A percentile compares a stretch with the other conserved stretches of the same genome.
Evolutionary conservation across 2,113 vertebrate species (phyloP).

Genomic region (Campylomormyrus numenius): DNA sequence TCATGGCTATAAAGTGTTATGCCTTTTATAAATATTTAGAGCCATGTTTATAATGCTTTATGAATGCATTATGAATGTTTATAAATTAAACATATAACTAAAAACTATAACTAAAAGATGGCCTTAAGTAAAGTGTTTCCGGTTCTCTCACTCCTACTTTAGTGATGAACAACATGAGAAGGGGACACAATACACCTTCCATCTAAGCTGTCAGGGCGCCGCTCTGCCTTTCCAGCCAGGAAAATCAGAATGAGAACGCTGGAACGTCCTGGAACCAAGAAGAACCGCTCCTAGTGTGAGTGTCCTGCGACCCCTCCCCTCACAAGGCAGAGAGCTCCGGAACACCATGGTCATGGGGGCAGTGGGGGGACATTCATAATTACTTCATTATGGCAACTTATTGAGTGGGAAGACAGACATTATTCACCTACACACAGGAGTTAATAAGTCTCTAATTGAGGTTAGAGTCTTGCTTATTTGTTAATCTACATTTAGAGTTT

Average conservation of each 20-base stretch:
- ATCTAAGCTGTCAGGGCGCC: background rate
- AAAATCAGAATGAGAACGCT: background rate
- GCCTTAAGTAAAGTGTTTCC: no score
- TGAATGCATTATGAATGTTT: no score
- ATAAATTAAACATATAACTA: no score
- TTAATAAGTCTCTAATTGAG: constrained; percentile 8
- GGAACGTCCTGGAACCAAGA: background rate
- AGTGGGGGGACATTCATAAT: background rate
- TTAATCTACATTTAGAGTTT: constrained; percentile 8
- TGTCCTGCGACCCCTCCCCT: background rate
- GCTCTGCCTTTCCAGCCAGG: background rate
- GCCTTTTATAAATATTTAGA: no score
- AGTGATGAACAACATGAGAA: background rate
- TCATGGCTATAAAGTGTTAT: no score
- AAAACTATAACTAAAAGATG: no score
- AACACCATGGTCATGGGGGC: background rate
- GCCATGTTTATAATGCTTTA: no score
- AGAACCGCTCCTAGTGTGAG: background rate
- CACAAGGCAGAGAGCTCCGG: background rate
- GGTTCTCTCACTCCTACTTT: background rate
- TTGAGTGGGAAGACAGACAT: background rate
- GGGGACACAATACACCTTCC: background rate
- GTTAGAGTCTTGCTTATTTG: constrained; percentile 1
- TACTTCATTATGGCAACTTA: constrained; percentile 1
- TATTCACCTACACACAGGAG: background rate